A percentile compares a stretch with the other conserved stretches of the same genome.
These are phyloP conservation scores for Agrotis ipsilon DNA, from an alignment of 2,888 invertebrate species.

Conservation along the genomic window DNA sequence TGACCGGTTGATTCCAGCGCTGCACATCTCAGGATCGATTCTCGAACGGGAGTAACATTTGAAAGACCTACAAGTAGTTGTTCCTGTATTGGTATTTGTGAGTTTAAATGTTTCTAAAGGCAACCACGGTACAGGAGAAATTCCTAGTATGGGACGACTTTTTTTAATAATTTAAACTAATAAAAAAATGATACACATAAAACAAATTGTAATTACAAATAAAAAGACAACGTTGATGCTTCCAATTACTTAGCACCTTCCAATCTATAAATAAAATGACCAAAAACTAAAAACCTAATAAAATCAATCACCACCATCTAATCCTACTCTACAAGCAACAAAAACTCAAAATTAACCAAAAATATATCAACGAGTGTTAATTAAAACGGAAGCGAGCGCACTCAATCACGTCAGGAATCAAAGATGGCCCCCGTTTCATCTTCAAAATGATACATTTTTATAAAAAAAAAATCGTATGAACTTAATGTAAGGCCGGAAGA, in stretches of 20 bases:
- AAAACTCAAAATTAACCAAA: conserved; percentile 57
- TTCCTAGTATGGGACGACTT: too few species aligned
- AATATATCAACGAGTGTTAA: conserved; percentile 72
- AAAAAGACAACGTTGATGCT: neutral
- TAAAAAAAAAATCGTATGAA: conserved; percentile 72
- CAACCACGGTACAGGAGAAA: too few species aligned
- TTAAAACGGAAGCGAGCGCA: conserved; percentile 79
- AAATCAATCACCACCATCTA: conserved; percentile 52
- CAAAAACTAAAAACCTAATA: conserved; percentile 13
- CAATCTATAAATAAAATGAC: neutral
- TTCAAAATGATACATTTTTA: conserved; percentile 81
- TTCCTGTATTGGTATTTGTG: too few species aligned
- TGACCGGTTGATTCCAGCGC: too few species aligned
- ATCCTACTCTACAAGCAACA: conserved; percentile 33
- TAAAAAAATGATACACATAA: too few species aligned
- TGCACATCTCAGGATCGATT: too few species aligned
- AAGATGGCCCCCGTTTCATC: conserved; percentile 85
- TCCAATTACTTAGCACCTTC: neutral
- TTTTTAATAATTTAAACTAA: too few species aligned
- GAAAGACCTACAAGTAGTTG: too few species aligned
- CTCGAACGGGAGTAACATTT: too few species aligned
- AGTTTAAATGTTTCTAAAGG: too few species aligned
- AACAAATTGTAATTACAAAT: neutral
- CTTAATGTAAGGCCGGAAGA: conserved; percentile 80
- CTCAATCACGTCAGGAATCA: conserved; percentile 85